phyloP scores from a whole-genome alignment of 2,888 invertebrate species.

The Cryptocheilus praepositus region DNA sequence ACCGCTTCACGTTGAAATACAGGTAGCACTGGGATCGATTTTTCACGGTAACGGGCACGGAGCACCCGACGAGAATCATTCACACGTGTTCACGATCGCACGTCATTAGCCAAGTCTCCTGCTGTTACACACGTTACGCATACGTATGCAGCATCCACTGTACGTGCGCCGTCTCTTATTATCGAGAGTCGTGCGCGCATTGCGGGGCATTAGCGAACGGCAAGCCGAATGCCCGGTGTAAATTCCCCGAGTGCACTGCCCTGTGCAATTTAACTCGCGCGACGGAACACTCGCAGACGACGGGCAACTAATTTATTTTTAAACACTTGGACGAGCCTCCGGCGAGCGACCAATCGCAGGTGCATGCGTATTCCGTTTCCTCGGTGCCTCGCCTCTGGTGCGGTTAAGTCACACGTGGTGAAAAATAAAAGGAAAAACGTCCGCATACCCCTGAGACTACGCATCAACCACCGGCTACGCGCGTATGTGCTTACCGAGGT shows the following conservation, averaged over 20 bases:
- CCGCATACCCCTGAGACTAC: not conserved
- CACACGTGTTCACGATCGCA: slow-evolving; percentile 35
- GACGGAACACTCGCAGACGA: slow-evolving; percentile 25
- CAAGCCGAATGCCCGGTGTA: slow-evolving; percentile 27
- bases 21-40: slow-evolving; percentile 35
- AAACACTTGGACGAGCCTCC: slow-evolving; percentile 61
- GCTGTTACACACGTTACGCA: not conserved
- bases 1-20: slow-evolving; percentile 18
- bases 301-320: slow-evolving; percentile 63
- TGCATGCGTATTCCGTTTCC: slow-evolving; percentile 9
- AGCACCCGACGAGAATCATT: slow-evolving; percentile 17
- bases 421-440: slow-evolving; percentile 10
- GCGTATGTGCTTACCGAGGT: slow-evolving; percentile 5
- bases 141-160: not conserved
- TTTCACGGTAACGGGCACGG: slow-evolving; percentile 9
- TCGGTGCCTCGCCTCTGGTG: slow-evolving; percentile 1
- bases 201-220: slow-evolving; percentile 8
- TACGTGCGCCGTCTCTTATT: not conserved
- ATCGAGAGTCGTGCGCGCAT: slow-evolving; percentile 3
- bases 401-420: slow-evolving; percentile 19
- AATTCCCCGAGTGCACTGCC: slow-evolving; percentile 62
- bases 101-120: slow-evolving; percentile 16
- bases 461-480: not conserved
- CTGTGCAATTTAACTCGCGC: slow-evolving; percentile 58
- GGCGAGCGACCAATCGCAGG: slow-evolving; percentile 54